A percentile compares a stretch with the other conserved stretches of the same genome.
These are phyloP conservation scores for Lycaena phlaeas DNA, from an alignment of 2,888 invertebrate genomes.

Conservation along the genomic window DNA sequence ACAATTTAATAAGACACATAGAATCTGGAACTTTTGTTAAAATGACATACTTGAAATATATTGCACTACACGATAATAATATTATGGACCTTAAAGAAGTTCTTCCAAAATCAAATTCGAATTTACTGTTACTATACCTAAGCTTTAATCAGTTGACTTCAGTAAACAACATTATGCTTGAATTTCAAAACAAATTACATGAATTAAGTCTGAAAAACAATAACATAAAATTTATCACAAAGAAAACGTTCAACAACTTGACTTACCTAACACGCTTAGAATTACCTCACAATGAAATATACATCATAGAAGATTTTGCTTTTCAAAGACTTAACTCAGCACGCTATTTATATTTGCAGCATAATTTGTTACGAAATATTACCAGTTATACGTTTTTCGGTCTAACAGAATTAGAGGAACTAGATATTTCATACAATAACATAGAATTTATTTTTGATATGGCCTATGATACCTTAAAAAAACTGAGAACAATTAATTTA, in stretches of 20 bases:
- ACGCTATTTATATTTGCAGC: slow-evolving; percentile 84
- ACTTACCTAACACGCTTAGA: slow-evolving; percentile 82
- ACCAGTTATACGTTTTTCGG: slow-evolving; percentile 83
- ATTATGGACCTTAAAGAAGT: slow-evolving; percentile 84
- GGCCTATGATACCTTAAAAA: slow-evolving; percentile 83
- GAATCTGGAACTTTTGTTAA: slow-evolving; percentile 84
- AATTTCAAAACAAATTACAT: slow-evolving; percentile 84
- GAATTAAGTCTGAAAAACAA: slow-evolving; percentile 89
- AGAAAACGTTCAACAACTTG: slow-evolving; percentile 82
- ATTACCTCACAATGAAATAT: slow-evolving; percentile 84
- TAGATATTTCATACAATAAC: slow-evolving; percentile 82
- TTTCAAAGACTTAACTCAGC: slow-evolving; percentile 83
- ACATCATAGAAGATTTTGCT: slow-evolving; percentile 84
- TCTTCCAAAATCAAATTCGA: slow-evolving; percentile 79
- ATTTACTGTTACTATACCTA: slow-evolving; percentile 82
- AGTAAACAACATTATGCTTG: slow-evolving; percentile 82
- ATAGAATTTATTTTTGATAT: slow-evolving; percentile 80
- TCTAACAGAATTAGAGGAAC: slow-evolving; percentile 83
- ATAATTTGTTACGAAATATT: slow-evolving; percentile 80
- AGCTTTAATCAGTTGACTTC: slow-evolving; percentile 83
- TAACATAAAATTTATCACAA: slow-evolving; percentile 79
- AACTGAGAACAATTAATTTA: slow-evolving; percentile 83
- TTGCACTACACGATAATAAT: slow-evolving; percentile 87
- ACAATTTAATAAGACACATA: slow-evolving; percentile 86
- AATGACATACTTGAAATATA: slow-evolving; percentile 82